Conservation (phyloP, 2,888 invertebrate genomes). For the Acronicta leporina region DNA sequence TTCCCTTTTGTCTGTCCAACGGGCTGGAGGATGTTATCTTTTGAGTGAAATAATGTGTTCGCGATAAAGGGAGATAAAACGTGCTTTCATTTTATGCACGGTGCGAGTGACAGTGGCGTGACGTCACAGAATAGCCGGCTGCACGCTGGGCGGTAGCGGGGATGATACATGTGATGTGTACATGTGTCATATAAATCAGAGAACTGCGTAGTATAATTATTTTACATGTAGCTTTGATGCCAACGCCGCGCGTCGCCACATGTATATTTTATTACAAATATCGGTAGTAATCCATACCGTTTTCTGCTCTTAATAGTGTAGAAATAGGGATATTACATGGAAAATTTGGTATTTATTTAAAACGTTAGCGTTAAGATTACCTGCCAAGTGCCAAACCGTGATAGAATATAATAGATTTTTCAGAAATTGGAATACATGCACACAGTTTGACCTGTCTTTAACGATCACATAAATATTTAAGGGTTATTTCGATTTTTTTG, state of each 20-base stretch:
- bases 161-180: slow-evolving; percentile 53
- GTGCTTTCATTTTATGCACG: slow-evolving; percentile 72
- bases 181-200: slow-evolving; percentile 66
- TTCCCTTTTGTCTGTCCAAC: slow-evolving; percentile 56
- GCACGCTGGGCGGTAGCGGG: slow-evolving; percentile 37
- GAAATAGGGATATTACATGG: too few species aligned
- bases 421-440: neutral
- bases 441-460: slow-evolving; percentile 5
- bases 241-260: slow-evolving; percentile 26
- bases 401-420: neutral
- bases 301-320: neutral
- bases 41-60: slow-evolving; percentile 70
- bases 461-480: slow-evolving; percentile 50
- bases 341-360: neutral
- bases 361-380: neutral
- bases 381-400: neutral
- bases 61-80: slow-evolving; percentile 75
- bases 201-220: slow-evolving; percentile 53
- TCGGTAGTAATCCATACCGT: slow-evolving; percentile 17
- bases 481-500: slow-evolving; percentile 58
- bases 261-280: slow-evolving; percentile 24
- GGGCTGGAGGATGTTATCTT: slow-evolving; percentile 59
- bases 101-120: slow-evolving; percentile 74
- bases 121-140: slow-evolving; percentile 64
- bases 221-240: slow-evolving; percentile 31